Evolutionary conservation across 2,888 invertebrate genomes (phyloP).

Genomic region (Calameuta idolon): DNA sequence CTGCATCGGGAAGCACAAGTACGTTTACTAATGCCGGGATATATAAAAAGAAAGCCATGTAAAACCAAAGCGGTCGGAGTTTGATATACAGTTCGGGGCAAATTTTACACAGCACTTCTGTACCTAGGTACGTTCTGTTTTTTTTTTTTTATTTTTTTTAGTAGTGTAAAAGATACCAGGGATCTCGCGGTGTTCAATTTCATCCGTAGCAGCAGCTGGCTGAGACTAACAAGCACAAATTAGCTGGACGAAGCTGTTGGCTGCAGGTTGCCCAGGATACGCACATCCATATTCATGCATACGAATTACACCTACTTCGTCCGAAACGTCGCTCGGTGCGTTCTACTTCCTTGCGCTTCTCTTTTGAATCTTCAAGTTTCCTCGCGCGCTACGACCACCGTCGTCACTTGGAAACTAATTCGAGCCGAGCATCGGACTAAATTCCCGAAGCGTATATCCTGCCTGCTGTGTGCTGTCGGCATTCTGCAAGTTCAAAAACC

Average conservation of each 20-base stretch:
- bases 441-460: slow-evolving; percentile 6
- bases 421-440: slow-evolving; percentile 6
- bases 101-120: neutral
- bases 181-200: slow-evolving; percentile 7
- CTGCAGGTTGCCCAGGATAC: slow-evolving; percentile 8
- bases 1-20: neutral
- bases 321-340: neutral
- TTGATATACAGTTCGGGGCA: neutral
- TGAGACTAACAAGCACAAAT: slow-evolving; percentile 43
- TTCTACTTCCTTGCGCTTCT: slow-evolving; percentile 2
- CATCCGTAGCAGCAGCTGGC: slow-evolving; percentile 24
- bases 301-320: neutral
- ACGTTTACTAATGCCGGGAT: neutral
- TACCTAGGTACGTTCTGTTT: neutral
- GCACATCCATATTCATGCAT: neutral
- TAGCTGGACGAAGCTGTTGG: slow-evolving; percentile 17
- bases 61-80: neutral
- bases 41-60: neutral
- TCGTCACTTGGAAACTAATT: neutral
- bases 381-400: neutral
- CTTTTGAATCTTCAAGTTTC: slow-evolving; percentile 1
- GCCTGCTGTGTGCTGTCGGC: neutral
- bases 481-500: neutral
- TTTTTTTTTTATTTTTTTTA: neutral
- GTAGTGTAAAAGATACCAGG: neutral